These are phyloP conservation scores for Amphibalanus amphitrite DNA, from an alignment of 1,140 invertebrate species.

Conservation along the genomic window DNA sequence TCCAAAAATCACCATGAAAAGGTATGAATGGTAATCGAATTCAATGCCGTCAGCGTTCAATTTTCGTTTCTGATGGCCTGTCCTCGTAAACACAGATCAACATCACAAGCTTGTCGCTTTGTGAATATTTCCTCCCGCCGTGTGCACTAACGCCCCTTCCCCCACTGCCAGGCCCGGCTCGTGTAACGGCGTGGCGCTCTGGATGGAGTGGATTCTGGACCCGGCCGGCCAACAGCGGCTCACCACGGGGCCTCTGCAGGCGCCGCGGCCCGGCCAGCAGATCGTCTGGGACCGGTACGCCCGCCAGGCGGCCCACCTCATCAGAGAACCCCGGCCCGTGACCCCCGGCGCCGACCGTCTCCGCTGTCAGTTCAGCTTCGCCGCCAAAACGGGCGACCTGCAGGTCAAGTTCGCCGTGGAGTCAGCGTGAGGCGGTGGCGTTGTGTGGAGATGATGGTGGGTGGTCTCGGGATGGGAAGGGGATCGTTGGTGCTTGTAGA, in stretches of 20 bases:
- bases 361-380: neutral
- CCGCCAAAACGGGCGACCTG: neutral
- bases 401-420: neutral
- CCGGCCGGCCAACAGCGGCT: neutral
- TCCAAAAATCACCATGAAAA: too few relatives aligned
- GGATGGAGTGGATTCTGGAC: constrained; percentile 20
- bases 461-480: too few relatives aligned
- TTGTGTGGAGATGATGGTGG: too few relatives aligned
- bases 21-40: too few relatives aligned
- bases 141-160: too few relatives aligned
- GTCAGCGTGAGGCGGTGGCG: neutral
- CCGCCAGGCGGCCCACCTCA: neutral
- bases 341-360: neutral
- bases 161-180: constrained; percentile 11
- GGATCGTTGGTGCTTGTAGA: too few relatives aligned
- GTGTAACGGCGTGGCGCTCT: constrained; percentile 30
- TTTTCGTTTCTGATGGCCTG: too few relatives aligned
- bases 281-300: neutral
- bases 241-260: neutral
- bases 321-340: neutral
- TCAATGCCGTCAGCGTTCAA: too few relatives aligned
- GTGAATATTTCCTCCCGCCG: too few relatives aligned
- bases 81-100: too few relatives aligned
- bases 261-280: neutral
- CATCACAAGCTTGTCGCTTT: too few relatives aligned